These are phyloP conservation scores for Tachystola acroxantha DNA, from an alignment of 2,888 invertebrate genomes.

Conservation along the genomic window DNA sequence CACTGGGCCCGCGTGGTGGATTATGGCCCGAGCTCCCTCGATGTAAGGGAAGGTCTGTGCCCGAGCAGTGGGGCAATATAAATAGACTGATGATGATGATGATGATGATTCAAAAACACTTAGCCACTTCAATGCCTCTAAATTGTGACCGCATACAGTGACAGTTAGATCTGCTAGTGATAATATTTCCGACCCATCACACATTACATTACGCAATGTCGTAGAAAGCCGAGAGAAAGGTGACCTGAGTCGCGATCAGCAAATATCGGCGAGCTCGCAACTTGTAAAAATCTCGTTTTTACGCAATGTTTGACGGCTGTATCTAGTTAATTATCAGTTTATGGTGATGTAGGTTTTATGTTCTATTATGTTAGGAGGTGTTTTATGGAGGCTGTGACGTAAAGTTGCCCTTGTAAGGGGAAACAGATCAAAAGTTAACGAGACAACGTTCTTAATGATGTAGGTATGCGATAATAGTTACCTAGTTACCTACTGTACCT, in stretches of 20 bases:
- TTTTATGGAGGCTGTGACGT: no score
- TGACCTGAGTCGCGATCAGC: slow-evolving; percentile 30
- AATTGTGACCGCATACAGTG: not conserved
- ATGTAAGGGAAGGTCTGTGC: no score
- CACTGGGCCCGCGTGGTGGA: no score
- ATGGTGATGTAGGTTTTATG: not conserved
- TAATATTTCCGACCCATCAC: slow-evolving; percentile 1
- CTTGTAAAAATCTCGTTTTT: slow-evolving; percentile 31
- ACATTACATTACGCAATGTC: slow-evolving; percentile 1
- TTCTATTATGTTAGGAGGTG: no score
- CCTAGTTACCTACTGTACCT: no score
- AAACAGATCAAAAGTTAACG: no score
- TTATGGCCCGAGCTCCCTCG: no score
- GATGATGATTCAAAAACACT: not conserved
- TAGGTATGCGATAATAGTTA: no score
- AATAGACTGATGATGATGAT: no score
- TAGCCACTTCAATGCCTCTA: not conserved
- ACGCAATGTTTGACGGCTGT: slow-evolving; percentile 31
- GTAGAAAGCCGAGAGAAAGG: slow-evolving; percentile 62
- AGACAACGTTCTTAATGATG: no score
- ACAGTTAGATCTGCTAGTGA: not conserved
- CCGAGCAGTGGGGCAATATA: no score
- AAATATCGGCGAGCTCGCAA: slow-evolving; percentile 39
- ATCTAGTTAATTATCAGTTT: slow-evolving; percentile 4
- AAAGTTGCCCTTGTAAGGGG: no score